These are phyloP conservation scores for Drosophila parvula DNA, from an alignment of 1,140 invertebrate genomes.

Conservation along the genomic window DNA sequence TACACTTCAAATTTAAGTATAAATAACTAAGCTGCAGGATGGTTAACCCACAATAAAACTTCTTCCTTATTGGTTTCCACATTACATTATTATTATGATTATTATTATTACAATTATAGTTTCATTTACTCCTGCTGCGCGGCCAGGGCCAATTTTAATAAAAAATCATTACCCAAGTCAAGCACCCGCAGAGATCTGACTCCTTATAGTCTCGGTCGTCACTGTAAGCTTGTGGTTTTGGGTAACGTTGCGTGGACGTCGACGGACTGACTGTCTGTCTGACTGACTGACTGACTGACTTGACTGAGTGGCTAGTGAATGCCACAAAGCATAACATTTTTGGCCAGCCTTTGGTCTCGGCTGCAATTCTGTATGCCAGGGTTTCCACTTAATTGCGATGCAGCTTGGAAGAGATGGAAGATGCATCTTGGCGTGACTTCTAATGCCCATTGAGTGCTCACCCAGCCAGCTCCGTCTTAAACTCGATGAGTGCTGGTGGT, in stretches of 20 bases:
- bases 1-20: neutral
- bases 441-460: slow-evolving; percentile 61
- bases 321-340: slow-evolving; percentile 63
- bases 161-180: slow-evolving; percentile 9
- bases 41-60: no score
- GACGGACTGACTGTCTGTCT: slow-evolving; percentile 29
- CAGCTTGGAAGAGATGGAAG: slow-evolving; percentile 26
- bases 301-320: slow-evolving; percentile 43
- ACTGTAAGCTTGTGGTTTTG: slow-evolving; percentile 34
- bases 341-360: slow-evolving; percentile 49
- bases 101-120: slow-evolving; percentile 4
- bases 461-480: slow-evolving; percentile 44
- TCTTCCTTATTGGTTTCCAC: neutral
- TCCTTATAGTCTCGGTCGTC: slow-evolving; percentile 3
- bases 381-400: slow-evolving; percentile 57
- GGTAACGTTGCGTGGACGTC: slow-evolving; percentile 37
- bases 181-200: slow-evolving; percentile 9
- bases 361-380: slow-evolving; percentile 41
- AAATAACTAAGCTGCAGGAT: neutral
- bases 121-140: slow-evolving; percentile 11
- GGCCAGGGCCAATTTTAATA: slow-evolving; percentile 9
- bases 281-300: slow-evolving; percentile 2
- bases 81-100: neutral
- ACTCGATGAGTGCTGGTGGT: slow-evolving; percentile 19
- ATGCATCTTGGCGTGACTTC: slow-evolving; percentile 66